A percentile compares a stretch with the other conserved stretches of the same genome.
Conservation (phyloP, 2,113 vertebrate species). For the Vireo altiloquus region DNA sequence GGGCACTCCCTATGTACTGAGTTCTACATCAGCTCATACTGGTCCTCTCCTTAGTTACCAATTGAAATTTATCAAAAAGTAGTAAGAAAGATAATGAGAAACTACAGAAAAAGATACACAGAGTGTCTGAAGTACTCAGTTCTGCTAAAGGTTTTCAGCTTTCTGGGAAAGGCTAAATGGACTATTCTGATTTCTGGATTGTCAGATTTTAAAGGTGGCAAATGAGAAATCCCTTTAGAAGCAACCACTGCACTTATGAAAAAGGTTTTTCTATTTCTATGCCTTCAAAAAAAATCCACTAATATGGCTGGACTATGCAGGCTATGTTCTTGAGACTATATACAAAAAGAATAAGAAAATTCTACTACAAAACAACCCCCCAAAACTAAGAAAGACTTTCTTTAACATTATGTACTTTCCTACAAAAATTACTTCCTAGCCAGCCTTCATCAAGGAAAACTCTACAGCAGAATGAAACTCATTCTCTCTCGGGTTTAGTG, state of each 20-base stretch:
- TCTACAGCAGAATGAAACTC: background rate
- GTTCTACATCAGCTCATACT: background rate
- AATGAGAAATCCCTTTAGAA: background rate
- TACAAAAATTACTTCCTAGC: background rate
- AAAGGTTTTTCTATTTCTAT: background rate
- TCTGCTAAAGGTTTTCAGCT: background rate
- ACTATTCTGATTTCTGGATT: background rate
- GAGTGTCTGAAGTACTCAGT: background rate
- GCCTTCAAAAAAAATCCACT: background rate
- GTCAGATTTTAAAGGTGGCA: background rate
- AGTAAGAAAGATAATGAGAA: background rate
- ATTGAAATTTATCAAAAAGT: background rate
- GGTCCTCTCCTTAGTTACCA: background rate
- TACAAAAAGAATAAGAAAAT: background rate
- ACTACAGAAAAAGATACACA: background rate
- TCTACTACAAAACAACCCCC: background rate
- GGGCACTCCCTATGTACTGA: background rate
- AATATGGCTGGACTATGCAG: background rate
- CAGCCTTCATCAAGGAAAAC: background rate
- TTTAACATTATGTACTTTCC: background rate
- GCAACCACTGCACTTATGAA: background rate
- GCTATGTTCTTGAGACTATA: background rate
- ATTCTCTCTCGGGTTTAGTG: background rate
- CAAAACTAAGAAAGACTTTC: background rate
- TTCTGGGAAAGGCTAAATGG: background rate